Evolutionary conservation across 2,797 vertebrate genomes (phyloP).

Genomic region (Rhynchonycteris naso): DNA sequence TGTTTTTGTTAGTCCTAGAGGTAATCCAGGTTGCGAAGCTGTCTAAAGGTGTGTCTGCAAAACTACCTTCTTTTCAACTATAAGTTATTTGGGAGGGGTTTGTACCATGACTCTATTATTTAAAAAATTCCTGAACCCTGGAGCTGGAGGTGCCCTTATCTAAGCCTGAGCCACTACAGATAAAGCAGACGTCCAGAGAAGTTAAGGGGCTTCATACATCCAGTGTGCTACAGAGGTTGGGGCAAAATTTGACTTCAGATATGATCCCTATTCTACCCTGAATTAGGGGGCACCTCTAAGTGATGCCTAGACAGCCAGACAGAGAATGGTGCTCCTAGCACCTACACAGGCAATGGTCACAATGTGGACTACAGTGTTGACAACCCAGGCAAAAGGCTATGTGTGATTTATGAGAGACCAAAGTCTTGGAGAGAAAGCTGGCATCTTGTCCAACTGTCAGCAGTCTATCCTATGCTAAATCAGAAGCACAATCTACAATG

Average conservation of each 20-base stretch:
- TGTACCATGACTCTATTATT: not conserved
- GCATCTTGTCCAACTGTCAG: not conserved
- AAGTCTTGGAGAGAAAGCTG: not conserved
- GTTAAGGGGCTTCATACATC: not conserved
- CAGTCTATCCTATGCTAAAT: not conserved
- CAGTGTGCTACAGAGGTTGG: not conserved
- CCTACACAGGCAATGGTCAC: not conserved
- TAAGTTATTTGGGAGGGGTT: not conserved
- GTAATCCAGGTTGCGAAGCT: not conserved
- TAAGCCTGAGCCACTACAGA: not conserved
- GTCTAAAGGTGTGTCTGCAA: not conserved
- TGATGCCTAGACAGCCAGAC: not conserved
- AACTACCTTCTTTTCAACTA: constrained; percentile 44
- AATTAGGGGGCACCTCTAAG: not conserved
- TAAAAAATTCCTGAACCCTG: not conserved
- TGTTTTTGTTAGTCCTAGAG: not conserved
- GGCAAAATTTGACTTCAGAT: not conserved
- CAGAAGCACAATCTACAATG: not conserved
- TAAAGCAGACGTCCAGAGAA: not conserved
- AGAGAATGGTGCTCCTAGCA: not conserved
- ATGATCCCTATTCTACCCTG: not conserved
- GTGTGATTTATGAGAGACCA: not conserved
- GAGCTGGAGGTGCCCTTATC: not conserved
- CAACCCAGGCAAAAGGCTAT: not conserved
- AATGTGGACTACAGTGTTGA: not conserved